Conservation (phyloP, 2,888 invertebrate genomes). For the Dryadula phaetusa region DNA sequence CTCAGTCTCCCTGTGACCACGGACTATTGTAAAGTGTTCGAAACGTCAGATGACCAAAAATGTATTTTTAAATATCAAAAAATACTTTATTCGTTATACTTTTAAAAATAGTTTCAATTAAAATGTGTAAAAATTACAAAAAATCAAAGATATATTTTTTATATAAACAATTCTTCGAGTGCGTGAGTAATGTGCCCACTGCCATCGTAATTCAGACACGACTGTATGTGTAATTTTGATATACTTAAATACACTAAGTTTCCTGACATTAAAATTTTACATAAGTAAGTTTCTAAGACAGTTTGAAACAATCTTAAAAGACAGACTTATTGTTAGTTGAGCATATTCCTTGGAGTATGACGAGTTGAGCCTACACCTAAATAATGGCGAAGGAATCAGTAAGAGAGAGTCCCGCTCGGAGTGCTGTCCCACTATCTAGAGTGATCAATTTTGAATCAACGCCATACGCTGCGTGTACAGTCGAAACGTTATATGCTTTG, state of each 20-base stretch:
- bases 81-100: too few relatives aligned
- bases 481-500: background rate
- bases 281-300: slow-evolving; percentile 16
- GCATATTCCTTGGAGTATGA: background rate
- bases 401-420: background rate
- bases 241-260: background rate
- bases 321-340: slow-evolving; percentile 4
- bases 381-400: slow-evolving; percentile 27
- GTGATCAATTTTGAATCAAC: slow-evolving; percentile 57
- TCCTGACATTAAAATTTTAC: background rate
- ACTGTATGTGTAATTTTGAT: too few relatives aligned
- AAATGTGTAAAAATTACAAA: too few relatives aligned
- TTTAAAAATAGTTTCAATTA: too few relatives aligned
- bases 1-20: too few relatives aligned
- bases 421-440: slow-evolving; percentile 16
- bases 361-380: slow-evolving; percentile 26
- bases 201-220: too few relatives aligned
- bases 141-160: too few relatives aligned
- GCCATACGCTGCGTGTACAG: slow-evolving; percentile 46
- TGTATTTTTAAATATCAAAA: too few relatives aligned
- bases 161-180: too few relatives aligned
- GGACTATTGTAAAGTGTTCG: too few relatives aligned
- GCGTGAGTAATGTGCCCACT: too few relatives aligned
- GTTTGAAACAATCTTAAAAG: background rate
- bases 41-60: too few relatives aligned